phyloP scores from a whole-genome alignment of 2,888 invertebrate genomes.

The Hirtodrosophila alboralis region DNA sequence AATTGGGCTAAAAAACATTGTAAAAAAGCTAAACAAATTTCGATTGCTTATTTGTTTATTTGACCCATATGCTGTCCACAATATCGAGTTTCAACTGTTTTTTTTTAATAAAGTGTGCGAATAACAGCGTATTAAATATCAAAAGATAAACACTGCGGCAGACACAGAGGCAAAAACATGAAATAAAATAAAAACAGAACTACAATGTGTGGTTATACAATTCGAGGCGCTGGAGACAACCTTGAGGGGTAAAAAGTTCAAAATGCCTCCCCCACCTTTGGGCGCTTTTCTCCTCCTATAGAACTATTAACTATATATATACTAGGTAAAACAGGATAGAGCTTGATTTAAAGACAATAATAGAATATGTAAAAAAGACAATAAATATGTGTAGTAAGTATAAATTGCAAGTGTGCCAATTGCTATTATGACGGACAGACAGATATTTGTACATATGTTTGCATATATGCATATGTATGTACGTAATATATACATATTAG shows the following conservation, averaged over 20 bases:
- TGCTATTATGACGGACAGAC: conserved; percentile 3
- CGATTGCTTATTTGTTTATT: not conserved
- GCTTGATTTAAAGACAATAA: conserved; percentile 17
- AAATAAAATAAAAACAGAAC: conserved; percentile 14
- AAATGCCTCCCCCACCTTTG: not conserved
- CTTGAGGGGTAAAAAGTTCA: conserved; percentile 41
- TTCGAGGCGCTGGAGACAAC: conserved; percentile 52
- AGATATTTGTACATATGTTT: conserved; percentile 6
- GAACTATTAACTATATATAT: conserved; percentile 11
- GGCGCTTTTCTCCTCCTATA: too few relatives aligned
- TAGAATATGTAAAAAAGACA: conserved; percentile 6
- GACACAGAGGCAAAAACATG: conserved; percentile 1
- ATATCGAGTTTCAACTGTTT: conserved; percentile 30
- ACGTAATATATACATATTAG: too few relatives aligned
- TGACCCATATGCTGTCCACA: not conserved
- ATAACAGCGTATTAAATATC: conserved; percentile 46
- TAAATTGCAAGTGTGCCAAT: conserved; percentile 38
- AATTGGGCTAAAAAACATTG: too few relatives aligned
- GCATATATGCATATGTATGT: conserved; percentile 2
- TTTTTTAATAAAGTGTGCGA: conserved; percentile 20
- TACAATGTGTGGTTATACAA: conserved; percentile 64
- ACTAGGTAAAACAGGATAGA: conserved; percentile 13
- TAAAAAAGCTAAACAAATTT: too few relatives aligned
- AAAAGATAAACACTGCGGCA: conserved; percentile 48
- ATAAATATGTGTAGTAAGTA: conserved; percentile 21